A percentile compares a stretch with the other conserved stretches of the same genome.
These are phyloP conservation scores for Spisula solida DNA, from an alignment of 2,888 invertebrate species.

Conservation along the genomic window DNA sequence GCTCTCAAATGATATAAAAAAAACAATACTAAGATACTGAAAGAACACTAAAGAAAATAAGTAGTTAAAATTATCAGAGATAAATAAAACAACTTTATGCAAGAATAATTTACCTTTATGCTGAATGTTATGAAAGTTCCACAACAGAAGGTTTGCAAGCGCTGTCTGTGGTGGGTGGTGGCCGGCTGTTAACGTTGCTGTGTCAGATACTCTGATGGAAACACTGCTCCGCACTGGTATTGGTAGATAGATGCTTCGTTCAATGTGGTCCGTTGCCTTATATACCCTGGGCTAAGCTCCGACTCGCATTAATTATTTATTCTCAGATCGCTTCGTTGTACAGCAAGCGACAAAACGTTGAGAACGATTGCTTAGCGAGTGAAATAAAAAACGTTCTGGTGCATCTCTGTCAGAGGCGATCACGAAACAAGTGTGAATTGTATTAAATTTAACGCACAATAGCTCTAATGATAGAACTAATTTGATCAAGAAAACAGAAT, in stretches of 20 bases:
- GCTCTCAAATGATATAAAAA: too few relatives aligned
- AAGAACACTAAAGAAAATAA: too few relatives aligned
- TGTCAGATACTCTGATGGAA: background rate
- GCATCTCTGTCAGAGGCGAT: background rate
- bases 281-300: background rate
- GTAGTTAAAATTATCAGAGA: too few relatives aligned
- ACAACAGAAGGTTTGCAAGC: background rate
- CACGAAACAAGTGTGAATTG: background rate
- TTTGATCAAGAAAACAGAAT: slow-evolving; percentile 9
- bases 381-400: background rate
- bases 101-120: background rate
- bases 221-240: background rate
- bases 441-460: background rate
- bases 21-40: too few relatives aligned
- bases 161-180: background rate
- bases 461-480: background rate
- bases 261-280: background rate
- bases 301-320: slow-evolving; percentile 20
- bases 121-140: slow-evolving; percentile 11
- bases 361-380: slow-evolving; percentile 1
- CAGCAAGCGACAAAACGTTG: slow-evolving; percentile 11
- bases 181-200: background rate
- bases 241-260: slow-evolving; percentile 1
- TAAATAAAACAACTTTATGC: background rate
- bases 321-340: slow-evolving; percentile 1